Conservation (phyloP, 2,797 vertebrate species). For the Periparus ater region DNA sequence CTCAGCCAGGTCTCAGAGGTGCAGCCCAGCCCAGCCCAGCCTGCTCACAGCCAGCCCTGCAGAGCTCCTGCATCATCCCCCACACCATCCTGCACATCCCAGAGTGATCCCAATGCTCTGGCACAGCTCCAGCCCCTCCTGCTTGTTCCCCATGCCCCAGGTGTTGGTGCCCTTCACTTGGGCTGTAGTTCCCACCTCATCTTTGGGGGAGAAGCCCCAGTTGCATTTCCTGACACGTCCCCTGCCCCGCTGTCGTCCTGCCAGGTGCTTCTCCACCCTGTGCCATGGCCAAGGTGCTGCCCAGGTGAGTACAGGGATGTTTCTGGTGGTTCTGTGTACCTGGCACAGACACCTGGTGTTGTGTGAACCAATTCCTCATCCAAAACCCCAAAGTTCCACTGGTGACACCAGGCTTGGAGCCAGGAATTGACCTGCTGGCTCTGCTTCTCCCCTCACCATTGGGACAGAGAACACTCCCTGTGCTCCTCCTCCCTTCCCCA, state of each 20-base stretch:
- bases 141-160: fast-evolving
- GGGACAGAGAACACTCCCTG: fast-evolving
- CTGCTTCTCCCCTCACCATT: background rate
- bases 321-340: background rate
- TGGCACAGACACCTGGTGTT: background rate
- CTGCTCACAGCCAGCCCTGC: background rate
- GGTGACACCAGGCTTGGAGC: background rate
- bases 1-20: background rate
- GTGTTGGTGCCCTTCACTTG: background rate
- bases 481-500: background rate
- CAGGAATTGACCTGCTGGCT: background rate
- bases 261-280: fast-evolving
- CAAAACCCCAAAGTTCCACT: background rate
- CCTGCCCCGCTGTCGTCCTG: background rate
- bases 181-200: background rate
- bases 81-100: background rate
- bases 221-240: background rate
- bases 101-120: fast-evolving
- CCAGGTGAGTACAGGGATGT: background rate
- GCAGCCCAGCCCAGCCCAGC: background rate
- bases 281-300: background rate
- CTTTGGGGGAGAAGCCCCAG: background rate
- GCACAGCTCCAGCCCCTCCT: background rate
- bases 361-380: background rate
- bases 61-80: too few species aligned